phyloP scores from a whole-genome alignment of 2,797 vertebrate genomes.

The Mormyrus hasselquistii region DNA sequence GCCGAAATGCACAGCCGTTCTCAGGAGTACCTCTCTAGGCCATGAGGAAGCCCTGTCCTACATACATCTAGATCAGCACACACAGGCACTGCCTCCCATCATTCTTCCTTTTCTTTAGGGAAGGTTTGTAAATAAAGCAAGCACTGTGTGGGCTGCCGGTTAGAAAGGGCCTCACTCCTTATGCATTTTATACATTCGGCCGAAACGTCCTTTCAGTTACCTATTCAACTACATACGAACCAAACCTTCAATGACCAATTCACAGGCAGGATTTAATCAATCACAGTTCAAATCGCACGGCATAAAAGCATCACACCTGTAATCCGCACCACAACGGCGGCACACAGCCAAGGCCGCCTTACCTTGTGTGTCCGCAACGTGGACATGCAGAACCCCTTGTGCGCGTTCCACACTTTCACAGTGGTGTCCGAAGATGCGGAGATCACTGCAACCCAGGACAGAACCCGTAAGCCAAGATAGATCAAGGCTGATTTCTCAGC shows the following conservation, averaged over 20 bases:
- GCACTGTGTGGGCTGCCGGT: not conserved
- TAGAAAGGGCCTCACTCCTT: not conserved
- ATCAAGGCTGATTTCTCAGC: not conserved
- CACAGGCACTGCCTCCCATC: not conserved
- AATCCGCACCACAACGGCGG: not conserved
- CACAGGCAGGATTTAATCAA: not conserved
- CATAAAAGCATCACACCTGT: not conserved
- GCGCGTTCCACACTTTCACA: conserved; percentile 98
- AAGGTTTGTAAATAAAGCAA: not conserved
- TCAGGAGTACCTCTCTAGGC: not conserved
- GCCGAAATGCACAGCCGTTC: conserved; percentile 3
- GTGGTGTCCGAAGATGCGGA: conserved; percentile 97
- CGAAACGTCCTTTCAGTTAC: not conserved
- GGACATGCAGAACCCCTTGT: conserved; percentile 99
- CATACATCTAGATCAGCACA: conserved; percentile 7
- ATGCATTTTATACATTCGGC: not conserved
- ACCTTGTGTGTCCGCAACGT: conserved; percentile 97
- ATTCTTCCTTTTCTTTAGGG: not conserved
- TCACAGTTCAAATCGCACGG: not conserved
- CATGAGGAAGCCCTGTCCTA: not conserved
- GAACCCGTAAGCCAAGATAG: not conserved
- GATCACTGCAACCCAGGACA: conserved; percentile 72
- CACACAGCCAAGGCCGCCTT: conserved; percentile 24
- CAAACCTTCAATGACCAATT: not conserved
- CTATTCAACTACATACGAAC: not conserved